Percentiles rank a stretch among this genome's conserved stretches.
These are phyloP conservation scores for Glaucopsyche alexis DNA, from an alignment of 2,888 invertebrate genomes.

Conservation along the genomic window DNA sequence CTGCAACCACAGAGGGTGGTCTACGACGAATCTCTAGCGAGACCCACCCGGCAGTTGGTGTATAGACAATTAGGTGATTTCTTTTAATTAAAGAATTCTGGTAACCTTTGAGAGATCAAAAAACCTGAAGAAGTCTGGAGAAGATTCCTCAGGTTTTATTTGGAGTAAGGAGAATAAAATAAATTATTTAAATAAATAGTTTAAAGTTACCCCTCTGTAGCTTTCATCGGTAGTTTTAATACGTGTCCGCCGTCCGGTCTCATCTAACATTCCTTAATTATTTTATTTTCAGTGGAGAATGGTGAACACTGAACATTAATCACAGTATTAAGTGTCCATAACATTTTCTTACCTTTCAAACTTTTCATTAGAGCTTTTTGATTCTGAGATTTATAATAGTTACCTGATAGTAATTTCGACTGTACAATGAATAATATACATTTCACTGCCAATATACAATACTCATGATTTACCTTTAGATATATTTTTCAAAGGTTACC, in stretches of 20 bases:
- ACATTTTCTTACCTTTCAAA: not conserved
- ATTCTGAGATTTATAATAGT: not conserved
- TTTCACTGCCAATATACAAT: slow-evolving; percentile 28
- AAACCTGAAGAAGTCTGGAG: slow-evolving; percentile 33
- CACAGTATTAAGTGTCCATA: slow-evolving; percentile 4
- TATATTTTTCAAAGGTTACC: slow-evolving; percentile 60
- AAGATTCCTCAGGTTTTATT: slow-evolving; percentile 36
- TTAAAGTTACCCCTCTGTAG: slow-evolving; percentile 3
- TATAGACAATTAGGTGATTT: slow-evolving; percentile 56
- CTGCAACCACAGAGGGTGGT: slow-evolving; percentile 63
- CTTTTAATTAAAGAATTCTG: slow-evolving; percentile 44
- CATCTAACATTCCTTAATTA: not conserved
- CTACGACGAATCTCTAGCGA: slow-evolving; percentile 51
- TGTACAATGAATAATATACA: not conserved
- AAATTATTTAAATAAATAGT: slow-evolving; percentile 21
- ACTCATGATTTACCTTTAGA: slow-evolving; percentile 37
- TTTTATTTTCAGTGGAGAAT: not conserved
- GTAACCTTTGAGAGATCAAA: slow-evolving; percentile 57
- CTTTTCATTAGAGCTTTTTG: not conserved
- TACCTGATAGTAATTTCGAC: not conserved
- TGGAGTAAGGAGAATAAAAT: slow-evolving; percentile 16
- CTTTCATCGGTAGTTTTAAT: not conserved
- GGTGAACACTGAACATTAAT: slow-evolving; percentile 8
- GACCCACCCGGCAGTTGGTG: slow-evolving; percentile 58
- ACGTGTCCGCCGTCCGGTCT: not conserved